Base-by-base conservation (phyloP, 2,113 vertebrate genomes). In the Clarias gariepinus region DNA sequence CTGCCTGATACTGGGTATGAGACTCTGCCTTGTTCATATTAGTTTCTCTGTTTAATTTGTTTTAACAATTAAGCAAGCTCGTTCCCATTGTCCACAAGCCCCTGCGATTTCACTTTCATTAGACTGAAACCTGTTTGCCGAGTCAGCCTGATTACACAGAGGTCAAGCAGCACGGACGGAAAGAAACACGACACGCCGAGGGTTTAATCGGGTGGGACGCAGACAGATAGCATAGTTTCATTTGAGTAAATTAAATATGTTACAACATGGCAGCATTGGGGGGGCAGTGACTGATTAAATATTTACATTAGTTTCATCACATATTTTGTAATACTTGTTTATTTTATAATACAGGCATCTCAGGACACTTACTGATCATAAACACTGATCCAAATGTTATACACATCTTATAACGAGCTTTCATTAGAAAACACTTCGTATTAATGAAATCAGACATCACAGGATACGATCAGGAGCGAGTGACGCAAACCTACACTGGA, bases 61-160 rank as follows among this genome's bases (percentile, higher is more conserved):
- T 21, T 73, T 69, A 41, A 82, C 33, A 28, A 83, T 53, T 61
- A 21, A 25, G 86, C 55, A 28, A 79, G 78, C 36, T 83, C 21
- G 71, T 80, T 81, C 33, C 57, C 15, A 57, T 86, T 88, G 77
- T 16, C 28, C 11, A 41, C 16, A n/a, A 58, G 55, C 21, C 19
- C n/a, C 68, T 47, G 71, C 16, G 83, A 73, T 33, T 83, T 47
- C 53, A 19, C 68, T 33, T 25, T 33, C 57, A 77, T 73, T 30
- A 85, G 81, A 74, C 73, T 87, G 30, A 86, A 63, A 57, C 55
- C 60, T 71, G 36, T 82, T 85, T 81, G 87, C 66, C 66, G 78
- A 85, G 69, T 85, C 64, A 73, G 81, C 28, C 80, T 61, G 77
- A 88, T 89, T 83, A 81, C 83, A 71, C 57, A 36, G 64, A 76